Evolutionary conservation across 2,888 invertebrate species (phyloP).

Genomic region (Phlogophora meticulosa): DNA sequence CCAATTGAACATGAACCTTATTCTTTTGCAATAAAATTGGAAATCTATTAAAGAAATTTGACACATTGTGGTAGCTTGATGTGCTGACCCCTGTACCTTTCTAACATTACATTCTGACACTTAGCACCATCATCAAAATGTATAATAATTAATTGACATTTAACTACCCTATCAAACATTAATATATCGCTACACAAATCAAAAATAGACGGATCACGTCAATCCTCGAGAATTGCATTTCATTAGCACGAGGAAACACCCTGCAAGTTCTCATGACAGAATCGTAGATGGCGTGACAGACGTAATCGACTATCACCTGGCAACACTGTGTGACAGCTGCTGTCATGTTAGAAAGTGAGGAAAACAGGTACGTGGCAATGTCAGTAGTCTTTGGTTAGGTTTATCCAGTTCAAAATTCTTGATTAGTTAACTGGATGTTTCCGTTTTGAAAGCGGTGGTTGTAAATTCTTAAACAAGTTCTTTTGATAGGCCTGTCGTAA

Average conservation of each 20-base stretch:
- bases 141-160: neutral
- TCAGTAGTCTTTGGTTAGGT: conserved; percentile 30
- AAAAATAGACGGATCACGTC: conserved; percentile 33
- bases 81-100: no score
- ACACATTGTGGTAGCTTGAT: no score
- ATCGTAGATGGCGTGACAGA: conserved; percentile 54
- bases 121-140: neutral
- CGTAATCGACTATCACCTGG: conserved; percentile 41
- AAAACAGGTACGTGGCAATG: conserved; percentile 15
- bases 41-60: no score
- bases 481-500: neutral
- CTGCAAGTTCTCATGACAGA: conserved; percentile 24
- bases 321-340: conserved; percentile 44
- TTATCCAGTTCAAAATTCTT: neutral
- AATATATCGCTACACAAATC: conserved; percentile 9
- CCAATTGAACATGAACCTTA: no score
- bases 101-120: no score
- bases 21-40: no score
- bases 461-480: neutral
- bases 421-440: conserved; percentile 11
- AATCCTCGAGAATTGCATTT: conserved; percentile 47
- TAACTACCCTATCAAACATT: neutral
- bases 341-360: conserved; percentile 41
- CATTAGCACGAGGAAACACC: conserved; percentile 39
- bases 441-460: neutral